Percentiles rank a stretch among this genome's conserved stretches.
Conservation (phyloP, 2,888 invertebrate species). For the Oligia fasciuncula region DNA sequence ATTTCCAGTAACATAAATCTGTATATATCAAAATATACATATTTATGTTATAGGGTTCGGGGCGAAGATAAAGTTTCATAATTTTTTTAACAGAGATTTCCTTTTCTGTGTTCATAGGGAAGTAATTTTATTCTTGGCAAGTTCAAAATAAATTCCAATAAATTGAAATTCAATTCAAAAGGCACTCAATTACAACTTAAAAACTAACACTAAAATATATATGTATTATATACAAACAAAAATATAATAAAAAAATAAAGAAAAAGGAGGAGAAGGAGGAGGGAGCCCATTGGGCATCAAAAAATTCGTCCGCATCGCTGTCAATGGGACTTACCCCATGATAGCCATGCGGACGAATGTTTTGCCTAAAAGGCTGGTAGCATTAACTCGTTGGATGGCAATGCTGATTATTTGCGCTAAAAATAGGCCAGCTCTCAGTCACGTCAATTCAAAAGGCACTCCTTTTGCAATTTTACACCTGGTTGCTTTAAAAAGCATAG, state of each 20-base stretch:
- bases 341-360: too few relatives aligned
- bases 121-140: neutral
- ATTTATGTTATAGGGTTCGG: neutral
- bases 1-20: neutral
- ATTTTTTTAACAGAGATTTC: too few relatives aligned
- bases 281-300: neutral
- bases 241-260: neutral
- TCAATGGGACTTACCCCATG: neutral
- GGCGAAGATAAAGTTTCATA: neutral
- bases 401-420: neutral
- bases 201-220: neutral
- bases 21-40: neutral
- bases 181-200: neutral
- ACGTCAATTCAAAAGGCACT: neutral
- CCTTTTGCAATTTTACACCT: neutral
- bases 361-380: neutral
- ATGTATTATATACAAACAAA: too few relatives aligned
- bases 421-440: neutral
- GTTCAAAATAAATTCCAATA: slow-evolving; percentile 4
- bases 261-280: neutral
- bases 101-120: neutral
- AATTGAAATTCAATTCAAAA: neutral
- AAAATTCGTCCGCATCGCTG: neutral
- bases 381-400: neutral
- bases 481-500: neutral